Conservation (phyloP, 2,888 invertebrate species). For the Rotaria socialis region DNA sequence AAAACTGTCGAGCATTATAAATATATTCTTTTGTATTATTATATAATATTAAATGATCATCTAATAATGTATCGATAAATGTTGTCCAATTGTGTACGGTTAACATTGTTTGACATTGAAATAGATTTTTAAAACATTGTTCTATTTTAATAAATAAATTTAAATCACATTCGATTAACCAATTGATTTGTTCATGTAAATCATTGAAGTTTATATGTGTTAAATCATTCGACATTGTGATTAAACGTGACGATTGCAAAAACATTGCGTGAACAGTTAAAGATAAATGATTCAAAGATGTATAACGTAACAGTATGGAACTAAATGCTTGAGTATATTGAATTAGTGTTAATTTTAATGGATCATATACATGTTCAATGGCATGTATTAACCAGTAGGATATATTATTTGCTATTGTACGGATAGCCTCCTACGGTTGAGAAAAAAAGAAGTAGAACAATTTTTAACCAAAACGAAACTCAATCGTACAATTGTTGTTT, state of each 20-base stretch:
- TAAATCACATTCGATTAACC: conserved; percentile 30
- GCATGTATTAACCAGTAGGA: not conserved
- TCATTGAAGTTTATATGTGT: not conserved
- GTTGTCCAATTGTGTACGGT: conserved; percentile 13
- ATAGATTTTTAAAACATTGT: conserved; percentile 29
- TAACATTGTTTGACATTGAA: conserved; percentile 26
- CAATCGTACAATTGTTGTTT: not conserved
- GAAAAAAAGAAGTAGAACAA: not conserved
- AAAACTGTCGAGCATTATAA: not conserved
- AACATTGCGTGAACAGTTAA: not conserved
- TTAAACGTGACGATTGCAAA: not conserved
- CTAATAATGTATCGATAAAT: conserved; percentile 1
- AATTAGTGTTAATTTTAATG: not conserved
- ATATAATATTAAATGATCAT: conserved; percentile 1
- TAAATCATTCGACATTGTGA: conserved; percentile 23
- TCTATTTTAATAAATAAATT: conserved; percentile 3
- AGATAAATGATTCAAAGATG: not conserved
- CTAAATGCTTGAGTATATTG: not conserved
- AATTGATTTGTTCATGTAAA: conserved; percentile 30
- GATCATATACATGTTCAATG: not conserved
- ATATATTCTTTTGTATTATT: conserved; percentile 12
- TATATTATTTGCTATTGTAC: conserved; percentile 6
- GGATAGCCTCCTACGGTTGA: not conserved
- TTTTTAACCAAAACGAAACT: not conserved
- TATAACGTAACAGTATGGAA: not conserved